Percentiles rank a stretch among this genome's conserved stretches.
These are phyloP conservation scores for Vulpes lagopus DNA, from an alignment of 2,113 vertebrate species.

Conservation along the genomic window DNA sequence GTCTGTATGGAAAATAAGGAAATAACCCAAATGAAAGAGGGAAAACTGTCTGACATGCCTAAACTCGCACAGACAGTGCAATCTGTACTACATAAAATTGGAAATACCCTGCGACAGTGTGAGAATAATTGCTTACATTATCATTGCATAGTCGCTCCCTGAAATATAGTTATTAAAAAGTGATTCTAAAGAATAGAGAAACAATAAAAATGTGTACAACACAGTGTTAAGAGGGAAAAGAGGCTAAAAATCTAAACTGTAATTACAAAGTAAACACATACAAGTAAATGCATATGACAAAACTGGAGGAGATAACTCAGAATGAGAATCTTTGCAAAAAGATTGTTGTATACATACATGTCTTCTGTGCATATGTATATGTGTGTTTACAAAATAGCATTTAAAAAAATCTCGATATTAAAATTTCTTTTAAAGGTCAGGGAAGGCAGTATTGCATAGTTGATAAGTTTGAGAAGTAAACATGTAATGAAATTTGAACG, in stretches of 20 bases:
- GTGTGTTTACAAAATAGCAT: background rate
- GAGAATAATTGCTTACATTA: background rate
- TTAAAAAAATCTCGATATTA: background rate
- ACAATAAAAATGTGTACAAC: background rate
- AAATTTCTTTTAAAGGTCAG: background rate
- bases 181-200: background rate
- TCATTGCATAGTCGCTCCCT: background rate
- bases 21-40: conserved; percentile 29
- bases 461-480: background rate
- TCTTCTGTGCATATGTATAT: background rate
- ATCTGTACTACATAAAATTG: background rate
- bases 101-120: background rate
- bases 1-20: conserved; percentile 18
- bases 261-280: background rate
- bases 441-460: background rate
- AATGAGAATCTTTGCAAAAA: background rate
- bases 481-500: background rate
- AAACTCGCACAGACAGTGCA: background rate
- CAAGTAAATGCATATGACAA: background rate
- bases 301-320: background rate
- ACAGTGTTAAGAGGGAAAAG: background rate
- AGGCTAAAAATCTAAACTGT: background rate
- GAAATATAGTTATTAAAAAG: conserved; percentile 60
- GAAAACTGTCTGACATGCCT: background rate
- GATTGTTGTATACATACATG: background rate